These are phyloP conservation scores for Microdon myrmicae DNA, from an alignment of 2,888 invertebrate genomes.

Conservation along the genomic window DNA sequence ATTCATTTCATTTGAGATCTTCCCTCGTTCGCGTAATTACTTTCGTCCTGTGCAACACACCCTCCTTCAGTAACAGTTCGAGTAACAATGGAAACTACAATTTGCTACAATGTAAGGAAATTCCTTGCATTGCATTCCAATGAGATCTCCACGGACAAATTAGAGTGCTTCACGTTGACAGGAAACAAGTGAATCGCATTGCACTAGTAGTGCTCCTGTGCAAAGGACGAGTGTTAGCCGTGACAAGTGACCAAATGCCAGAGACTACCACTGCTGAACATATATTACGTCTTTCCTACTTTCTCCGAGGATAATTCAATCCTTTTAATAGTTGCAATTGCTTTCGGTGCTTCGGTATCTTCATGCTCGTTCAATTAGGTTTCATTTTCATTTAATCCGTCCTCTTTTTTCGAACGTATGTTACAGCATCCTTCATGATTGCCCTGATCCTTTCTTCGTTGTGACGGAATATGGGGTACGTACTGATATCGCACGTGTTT, in stretches of 20 bases:
- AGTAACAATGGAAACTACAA: no score
- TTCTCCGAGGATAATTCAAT: conserved; percentile 49
- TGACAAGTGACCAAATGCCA: conserved; percentile 52
- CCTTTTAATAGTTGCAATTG: conserved; percentile 51
- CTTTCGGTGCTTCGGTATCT: conserved; percentile 43
- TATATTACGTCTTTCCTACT: conserved; percentile 43
- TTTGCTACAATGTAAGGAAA: conserved; percentile 12
- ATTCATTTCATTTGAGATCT: conserved; percentile 36
- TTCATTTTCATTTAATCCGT: conserved; percentile 1
- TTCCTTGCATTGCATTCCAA: conserved; percentile 45
- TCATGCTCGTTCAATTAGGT: conserved; percentile 51
- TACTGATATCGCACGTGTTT: conserved; percentile 34
- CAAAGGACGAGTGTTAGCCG: conserved; percentile 29
- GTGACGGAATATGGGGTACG: no score
- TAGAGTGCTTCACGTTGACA: conserved; percentile 47
- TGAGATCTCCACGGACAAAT: conserved; percentile 50
- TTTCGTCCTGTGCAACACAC: conserved; percentile 33
- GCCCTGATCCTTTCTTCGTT: conserved; percentile 1
- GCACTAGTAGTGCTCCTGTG: conserved; percentile 19
- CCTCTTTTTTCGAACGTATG: conserved; percentile 1
- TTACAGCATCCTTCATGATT: no score
- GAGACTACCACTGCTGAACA: conserved; percentile 45
- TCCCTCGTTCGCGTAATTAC: conserved; percentile 41
- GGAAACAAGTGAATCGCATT: conserved; percentile 51
- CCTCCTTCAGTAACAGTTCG: no score